phyloP scores from a whole-genome alignment of 2,888 invertebrate genomes.

The Corythucha ciliata region DNA sequence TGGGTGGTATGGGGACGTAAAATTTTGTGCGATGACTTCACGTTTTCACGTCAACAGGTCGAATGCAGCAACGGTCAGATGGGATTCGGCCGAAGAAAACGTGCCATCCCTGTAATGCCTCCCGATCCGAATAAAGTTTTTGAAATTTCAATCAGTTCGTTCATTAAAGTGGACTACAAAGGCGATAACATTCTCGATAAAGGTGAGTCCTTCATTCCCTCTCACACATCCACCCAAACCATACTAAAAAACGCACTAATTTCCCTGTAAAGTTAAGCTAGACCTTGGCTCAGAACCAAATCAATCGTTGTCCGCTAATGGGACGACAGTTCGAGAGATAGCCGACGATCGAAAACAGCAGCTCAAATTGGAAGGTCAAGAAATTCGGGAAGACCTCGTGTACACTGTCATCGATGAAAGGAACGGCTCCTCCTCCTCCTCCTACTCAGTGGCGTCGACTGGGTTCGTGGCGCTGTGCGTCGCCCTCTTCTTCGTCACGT shows the following conservation, averaged over 20 bases:
- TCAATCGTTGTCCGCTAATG: slow-evolving; percentile 22
- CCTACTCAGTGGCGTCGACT: no score
- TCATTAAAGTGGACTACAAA: slow-evolving; percentile 72
- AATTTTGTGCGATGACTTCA: neutral
- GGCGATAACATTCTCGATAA: slow-evolving; percentile 39
- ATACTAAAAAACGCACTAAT: no score
- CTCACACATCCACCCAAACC: no score
- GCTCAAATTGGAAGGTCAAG: slow-evolving; percentile 35
- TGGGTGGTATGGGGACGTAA: neutral
- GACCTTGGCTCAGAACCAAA: slow-evolving; percentile 26
- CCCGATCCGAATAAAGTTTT: slow-evolving; percentile 71
- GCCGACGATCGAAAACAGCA: slow-evolving; percentile 28
- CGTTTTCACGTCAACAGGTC: slow-evolving; percentile 46
- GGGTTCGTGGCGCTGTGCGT: no score
- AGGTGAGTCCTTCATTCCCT: slow-evolving; percentile 15
- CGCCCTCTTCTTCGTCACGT: no score
- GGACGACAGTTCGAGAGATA: slow-evolving; percentile 25
- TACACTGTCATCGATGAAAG: slow-evolving; percentile 33
- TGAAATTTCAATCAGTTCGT: slow-evolving; percentile 78
- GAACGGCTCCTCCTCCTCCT: slow-evolving; percentile 13
- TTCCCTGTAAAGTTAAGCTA: slow-evolving; percentile 30
- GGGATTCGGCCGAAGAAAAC: slow-evolving; percentile 66
- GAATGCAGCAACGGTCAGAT: slow-evolving; percentile 79
- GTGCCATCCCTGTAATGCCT: slow-evolving; percentile 50
- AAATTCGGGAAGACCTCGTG: slow-evolving; percentile 35